Percentiles rank a stretch among this genome's conserved stretches.
Evolutionary conservation across 1,140 invertebrate genomes (phyloP).

Genomic region (Cecropterus lyciades): DNA sequence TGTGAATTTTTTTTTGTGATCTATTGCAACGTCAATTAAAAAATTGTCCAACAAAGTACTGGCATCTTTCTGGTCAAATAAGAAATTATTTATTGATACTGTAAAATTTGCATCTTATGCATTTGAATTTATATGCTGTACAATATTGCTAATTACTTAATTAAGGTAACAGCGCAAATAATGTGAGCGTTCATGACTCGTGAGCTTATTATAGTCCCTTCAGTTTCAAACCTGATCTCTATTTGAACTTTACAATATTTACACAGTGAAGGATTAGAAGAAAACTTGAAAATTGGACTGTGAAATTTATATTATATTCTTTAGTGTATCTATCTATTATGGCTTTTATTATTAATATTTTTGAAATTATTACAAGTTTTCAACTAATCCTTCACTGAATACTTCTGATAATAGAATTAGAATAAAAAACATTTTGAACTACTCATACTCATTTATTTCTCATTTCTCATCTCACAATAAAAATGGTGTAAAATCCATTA

Average conservation of each 20-base stretch:
- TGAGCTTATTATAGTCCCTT: constrained; percentile 65
- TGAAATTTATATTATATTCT: constrained; percentile 41
- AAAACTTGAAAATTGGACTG: constrained; percentile 27
- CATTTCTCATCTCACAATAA: constrained; percentile 42
- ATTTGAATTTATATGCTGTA: constrained; percentile 64
- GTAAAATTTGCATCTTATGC: constrained; percentile 65
- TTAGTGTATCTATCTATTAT: constrained; percentile 29
- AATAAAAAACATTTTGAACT: constrained; percentile 74
- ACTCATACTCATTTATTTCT: constrained; percentile 44
- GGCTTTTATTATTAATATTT: constrained; percentile 19
- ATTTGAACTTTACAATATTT: constrained; percentile 67
- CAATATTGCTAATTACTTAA: constrained; percentile 49
- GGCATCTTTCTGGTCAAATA: constrained; percentile 76
- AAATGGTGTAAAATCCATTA: constrained; percentile 36
- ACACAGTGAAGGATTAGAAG: constrained; percentile 57
- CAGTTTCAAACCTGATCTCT: constrained; percentile 76
- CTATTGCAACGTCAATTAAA: constrained; percentile 78
- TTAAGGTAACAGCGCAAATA: constrained; percentile 37
- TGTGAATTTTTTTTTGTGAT: constrained; percentile 74
- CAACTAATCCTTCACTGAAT: constrained; percentile 64
- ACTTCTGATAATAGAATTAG: constrained; percentile 73
- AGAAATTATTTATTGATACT: constrained; percentile 73
- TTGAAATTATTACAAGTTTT: constrained; percentile 35
- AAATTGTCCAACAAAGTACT: constrained; percentile 71
- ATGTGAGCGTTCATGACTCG: constrained; percentile 40